Evolutionary conservation across 2,113 vertebrate genomes (phyloP).

Genomic region (Calyptomena viridis): DNA sequence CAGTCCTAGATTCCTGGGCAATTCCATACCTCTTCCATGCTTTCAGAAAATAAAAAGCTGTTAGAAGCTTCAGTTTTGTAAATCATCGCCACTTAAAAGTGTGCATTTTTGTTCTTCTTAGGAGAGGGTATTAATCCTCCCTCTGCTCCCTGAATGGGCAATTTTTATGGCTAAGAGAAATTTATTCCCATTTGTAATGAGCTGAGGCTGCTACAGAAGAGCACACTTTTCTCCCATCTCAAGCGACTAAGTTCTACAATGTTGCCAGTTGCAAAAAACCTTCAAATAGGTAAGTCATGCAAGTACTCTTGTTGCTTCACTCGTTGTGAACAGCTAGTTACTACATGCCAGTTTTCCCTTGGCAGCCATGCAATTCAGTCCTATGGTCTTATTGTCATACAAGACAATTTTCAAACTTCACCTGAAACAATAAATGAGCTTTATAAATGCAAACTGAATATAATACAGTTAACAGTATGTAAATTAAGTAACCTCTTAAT

Average conservation of each 20-base stretch:
- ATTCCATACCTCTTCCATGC: neutral
- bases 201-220: neutral
- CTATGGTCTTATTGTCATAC: neutral
- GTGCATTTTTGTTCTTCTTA: neutral
- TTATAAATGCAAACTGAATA: neutral
- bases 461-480: neutral
- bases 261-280: neutral
- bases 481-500: neutral
- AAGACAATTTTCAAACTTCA: neutral
- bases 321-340: neutral
- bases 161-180: neutral
- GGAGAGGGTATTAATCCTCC: neutral
- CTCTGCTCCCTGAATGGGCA: neutral
- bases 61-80: neutral
- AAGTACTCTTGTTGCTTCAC: neutral
- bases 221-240: neutral
- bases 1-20: neutral
- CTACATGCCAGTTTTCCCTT: neutral
- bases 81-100: neutral
- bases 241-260: neutral
- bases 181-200: neutral
- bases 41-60: neutral
- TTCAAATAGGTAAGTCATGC: neutral
- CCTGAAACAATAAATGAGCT: neutral
- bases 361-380: neutral